Percentiles rank a stretch among this genome's conserved stretches.
Conservation (phyloP, 2,113 vertebrate genomes). For the Psittacula cyanocephala region DNA sequence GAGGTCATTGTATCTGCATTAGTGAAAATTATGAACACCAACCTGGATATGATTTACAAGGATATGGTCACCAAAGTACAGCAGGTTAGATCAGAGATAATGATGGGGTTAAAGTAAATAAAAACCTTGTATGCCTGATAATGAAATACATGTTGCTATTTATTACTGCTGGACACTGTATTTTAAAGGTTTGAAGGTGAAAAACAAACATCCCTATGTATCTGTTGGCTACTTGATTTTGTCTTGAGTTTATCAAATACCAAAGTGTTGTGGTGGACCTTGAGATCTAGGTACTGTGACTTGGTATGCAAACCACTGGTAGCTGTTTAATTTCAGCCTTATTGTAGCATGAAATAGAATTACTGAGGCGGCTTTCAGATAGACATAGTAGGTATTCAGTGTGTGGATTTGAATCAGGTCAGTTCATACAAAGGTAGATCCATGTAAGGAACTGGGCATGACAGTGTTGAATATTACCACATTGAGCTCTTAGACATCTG, state of each 20-base stretch:
- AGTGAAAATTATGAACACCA: slow-evolving; percentile 84
- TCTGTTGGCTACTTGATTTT: background rate
- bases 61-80: slow-evolving; percentile 96
- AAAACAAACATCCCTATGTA: background rate
- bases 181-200: background rate
- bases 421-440: background rate
- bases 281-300: background rate
- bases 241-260: background rate
- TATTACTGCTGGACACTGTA: background rate
- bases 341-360: background rate
- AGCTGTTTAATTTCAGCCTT: background rate
- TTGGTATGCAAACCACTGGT: background rate
- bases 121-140: background rate
- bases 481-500: background rate
- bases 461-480: background rate
- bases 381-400: background rate
- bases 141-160: background rate
- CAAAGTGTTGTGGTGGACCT: background rate
- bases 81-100: slow-evolving; percentile 78
- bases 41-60: slow-evolving; percentile 86
- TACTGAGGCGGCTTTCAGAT: background rate
- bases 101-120: background rate
- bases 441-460: background rate
- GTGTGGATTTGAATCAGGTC: background rate
- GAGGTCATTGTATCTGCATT: slow-evolving; percentile 86